Base-by-base conservation (phyloP, 2,888 invertebrate species). In the Lochmaea capreae region DNA sequence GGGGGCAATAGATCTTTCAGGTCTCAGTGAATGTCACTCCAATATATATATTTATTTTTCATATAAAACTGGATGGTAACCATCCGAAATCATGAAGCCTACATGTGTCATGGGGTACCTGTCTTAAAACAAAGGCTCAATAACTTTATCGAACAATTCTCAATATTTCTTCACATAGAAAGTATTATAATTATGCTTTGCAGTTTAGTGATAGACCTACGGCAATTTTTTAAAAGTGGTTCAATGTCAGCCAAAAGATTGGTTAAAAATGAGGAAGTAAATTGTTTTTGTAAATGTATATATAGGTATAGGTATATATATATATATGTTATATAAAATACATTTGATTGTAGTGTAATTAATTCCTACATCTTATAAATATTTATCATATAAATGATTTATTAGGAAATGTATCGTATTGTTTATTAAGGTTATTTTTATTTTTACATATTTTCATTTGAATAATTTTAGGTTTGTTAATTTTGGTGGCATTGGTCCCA, bases 161-260 rank as follows among this genome's bases (percentile, higher is more conserved):
- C 9, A 6, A 33, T 61, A 61, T 71, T 70, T 70, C 63, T 63
- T 62, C 63, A 70, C 16, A 54, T 52, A 52, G 33, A 18, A 52
- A 2, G 18, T 67, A 22, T 58, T 58, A 39, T 59, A 46, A 43
- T 59, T 61, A 43, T 70, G 63, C 42, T 63, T 52, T 63, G n/a
- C 42, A 33, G 63, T 70, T 63, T 68, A 68, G 33, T 33, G 33
- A 33, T 33, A 33, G 33, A 33, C 33, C 33, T 42, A 68, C 43
- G 68, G 43, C 10, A 43, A 61, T 68, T 68, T 61, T 61, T 33
- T n/a, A 26, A 63, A 69, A 70, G 63, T 70, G 57, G 70, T 63
- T 70, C 70, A 70, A 70, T 70, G 70, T 63, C 63, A 70, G 14
- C 42, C 14, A 26, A 42, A 5, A n/a, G n/a, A 12, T 59, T 26